Percentiles rank a stretch among this genome's conserved stretches.
Evolutionary conservation across 2,113 vertebrate genomes (phyloP).

Genomic region (Paralichthys olivaceus): DNA sequence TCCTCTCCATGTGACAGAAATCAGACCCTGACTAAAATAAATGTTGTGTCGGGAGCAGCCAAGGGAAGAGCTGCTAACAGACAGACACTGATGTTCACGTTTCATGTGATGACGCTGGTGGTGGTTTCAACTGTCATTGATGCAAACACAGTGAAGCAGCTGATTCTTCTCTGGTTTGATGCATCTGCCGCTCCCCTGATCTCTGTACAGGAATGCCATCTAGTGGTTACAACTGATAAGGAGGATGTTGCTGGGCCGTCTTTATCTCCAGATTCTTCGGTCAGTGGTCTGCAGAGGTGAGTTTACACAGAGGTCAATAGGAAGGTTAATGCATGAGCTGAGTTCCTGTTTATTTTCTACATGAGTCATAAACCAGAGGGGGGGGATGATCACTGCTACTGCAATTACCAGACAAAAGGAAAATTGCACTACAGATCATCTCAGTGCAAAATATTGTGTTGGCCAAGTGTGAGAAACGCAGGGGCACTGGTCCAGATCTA

Average conservation of each 20-base stretch:
- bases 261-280: constrained; percentile 17
- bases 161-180: background rate
- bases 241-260: background rate
- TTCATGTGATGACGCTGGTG: constrained; percentile 29
- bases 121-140: constrained; percentile 15
- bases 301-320: constrained; percentile 15
- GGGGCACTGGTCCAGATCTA: constrained; percentile 34
- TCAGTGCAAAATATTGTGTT: constrained; percentile 1
- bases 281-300: background rate
- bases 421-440: constrained; percentile 16
- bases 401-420: background rate
- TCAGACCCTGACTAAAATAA: constrained; percentile 23
- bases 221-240: constrained; percentile 52
- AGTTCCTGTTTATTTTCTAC: background rate
- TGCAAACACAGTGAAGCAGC: constrained; percentile 21
- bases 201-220: constrained; percentile 64
- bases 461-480: constrained; percentile 19
- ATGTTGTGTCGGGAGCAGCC: background rate
- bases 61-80: background rate
- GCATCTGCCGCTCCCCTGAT: constrained; percentile 7
- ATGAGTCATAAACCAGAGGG: background rate
- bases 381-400: background rate
- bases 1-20: constrained; percentile 20
- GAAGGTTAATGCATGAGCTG: constrained; percentile 2
- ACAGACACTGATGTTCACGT: constrained; percentile 27